Conservation (phyloP, 2,888 invertebrate genomes). For the Thalpophila matura region DNA sequence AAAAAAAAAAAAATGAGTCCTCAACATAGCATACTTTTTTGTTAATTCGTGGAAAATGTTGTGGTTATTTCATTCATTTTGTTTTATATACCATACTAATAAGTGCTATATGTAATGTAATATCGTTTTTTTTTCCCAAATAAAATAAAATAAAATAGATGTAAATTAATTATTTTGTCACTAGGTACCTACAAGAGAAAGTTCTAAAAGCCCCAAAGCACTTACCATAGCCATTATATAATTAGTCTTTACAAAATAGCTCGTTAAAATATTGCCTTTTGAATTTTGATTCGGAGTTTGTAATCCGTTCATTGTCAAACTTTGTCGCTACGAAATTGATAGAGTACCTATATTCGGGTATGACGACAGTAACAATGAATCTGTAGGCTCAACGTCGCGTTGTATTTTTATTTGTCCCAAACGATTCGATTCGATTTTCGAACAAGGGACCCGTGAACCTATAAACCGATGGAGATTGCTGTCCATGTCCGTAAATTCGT, state of each 20-base stretch:
- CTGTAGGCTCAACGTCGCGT: neutral
- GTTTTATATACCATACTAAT: too few relatives aligned
- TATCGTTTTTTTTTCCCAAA: too few relatives aligned
- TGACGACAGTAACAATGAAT: neutral
- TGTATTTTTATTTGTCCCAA: neutral
- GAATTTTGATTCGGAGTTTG: conserved; percentile 8
- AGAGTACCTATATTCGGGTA: neutral
- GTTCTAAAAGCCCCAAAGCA: conserved; percentile 4
- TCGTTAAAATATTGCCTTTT: neutral
- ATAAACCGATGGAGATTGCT: neutral
- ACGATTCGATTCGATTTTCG: neutral
- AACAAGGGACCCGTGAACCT: conserved; percentile 8
- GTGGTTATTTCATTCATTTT: too few relatives aligned
- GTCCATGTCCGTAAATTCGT: neutral
- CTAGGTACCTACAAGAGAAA: conserved; percentile 4
- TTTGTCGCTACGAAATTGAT: neutral
- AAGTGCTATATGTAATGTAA: too few relatives aligned
- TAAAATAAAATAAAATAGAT: too few relatives aligned
- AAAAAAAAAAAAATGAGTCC: too few relatives aligned
- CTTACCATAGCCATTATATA: neutral
- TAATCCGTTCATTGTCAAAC: neutral
- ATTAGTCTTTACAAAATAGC: conserved; percentile 1
- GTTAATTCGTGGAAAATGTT: too few relatives aligned
- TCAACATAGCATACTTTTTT: too few relatives aligned
- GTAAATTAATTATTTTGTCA: conserved; percentile 5